phyloP scores from a whole-genome alignment of 2,797 vertebrate species.

The Rachycentron canadum region DNA sequence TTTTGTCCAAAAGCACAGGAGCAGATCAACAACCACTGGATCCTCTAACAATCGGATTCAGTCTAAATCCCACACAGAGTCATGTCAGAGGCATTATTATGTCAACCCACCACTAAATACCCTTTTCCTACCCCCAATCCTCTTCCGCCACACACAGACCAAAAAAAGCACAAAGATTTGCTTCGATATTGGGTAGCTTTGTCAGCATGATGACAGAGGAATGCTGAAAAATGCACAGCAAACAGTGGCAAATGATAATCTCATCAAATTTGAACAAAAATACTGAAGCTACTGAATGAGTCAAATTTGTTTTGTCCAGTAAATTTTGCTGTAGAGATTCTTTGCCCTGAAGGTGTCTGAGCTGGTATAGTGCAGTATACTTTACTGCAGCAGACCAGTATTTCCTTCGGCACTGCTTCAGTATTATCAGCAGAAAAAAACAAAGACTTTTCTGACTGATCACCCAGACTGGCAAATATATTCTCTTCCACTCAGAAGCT shows the following conservation, averaged over 20 bases:
- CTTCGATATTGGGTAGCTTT: slow-evolving; percentile 11
- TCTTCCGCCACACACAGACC: not conserved
- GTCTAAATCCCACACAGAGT: slow-evolving; percentile 66
- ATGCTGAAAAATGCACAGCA: slow-evolving; percentile 18
- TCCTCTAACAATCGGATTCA: slow-evolving; percentile 68
- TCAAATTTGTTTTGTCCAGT: slow-evolving; percentile 62
- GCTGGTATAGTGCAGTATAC: slow-evolving; percentile 38
- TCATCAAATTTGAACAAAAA: slow-evolving; percentile 44
- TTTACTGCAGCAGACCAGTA: slow-evolving; percentile 60
- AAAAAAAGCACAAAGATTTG: not conserved
- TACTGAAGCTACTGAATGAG: slow-evolving; percentile 31
- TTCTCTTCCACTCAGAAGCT: slow-evolving; percentile 13
- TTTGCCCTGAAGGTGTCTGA: slow-evolving; percentile 47
- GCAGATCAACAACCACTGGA: slow-evolving; percentile 62
- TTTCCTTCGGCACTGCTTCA: too few species aligned
- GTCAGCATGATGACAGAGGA: slow-evolving; percentile 39
- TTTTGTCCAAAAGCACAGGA: slow-evolving; percentile 64
- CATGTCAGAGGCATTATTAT: slow-evolving; percentile 58
- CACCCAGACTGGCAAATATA: slow-evolving; percentile 27
- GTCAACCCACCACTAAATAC: slow-evolving; percentile 54
- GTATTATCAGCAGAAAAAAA: slow-evolving; percentile 43
- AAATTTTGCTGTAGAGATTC: slow-evolving; percentile 68
- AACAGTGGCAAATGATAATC: slow-evolving; percentile 33
- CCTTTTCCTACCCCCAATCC: slow-evolving; percentile 12
- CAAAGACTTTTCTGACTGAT: slow-evolving; percentile 38